phyloP scores from a whole-genome alignment of 2,888 invertebrate genomes.

The Oithona nana region DNA sequence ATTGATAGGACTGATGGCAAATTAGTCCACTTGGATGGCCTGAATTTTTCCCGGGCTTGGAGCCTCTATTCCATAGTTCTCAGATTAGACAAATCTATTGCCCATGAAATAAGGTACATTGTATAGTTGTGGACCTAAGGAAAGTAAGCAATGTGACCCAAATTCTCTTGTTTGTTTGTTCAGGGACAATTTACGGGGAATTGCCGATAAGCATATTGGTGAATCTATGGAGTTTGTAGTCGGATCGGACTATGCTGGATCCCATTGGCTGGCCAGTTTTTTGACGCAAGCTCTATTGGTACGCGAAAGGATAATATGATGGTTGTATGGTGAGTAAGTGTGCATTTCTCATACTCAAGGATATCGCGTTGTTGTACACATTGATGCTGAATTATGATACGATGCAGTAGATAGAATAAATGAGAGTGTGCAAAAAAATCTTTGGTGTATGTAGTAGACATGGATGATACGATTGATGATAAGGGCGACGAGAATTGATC shows the following conservation, averaged over 20 bases:
- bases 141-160: neutral
- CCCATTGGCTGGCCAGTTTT: constrained; percentile 12
- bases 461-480: too few relatives aligned
- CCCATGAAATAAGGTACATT: neutral
- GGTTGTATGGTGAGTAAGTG: too few relatives aligned
- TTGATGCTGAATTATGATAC: neutral
- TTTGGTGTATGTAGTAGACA: too few relatives aligned
- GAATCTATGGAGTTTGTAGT: constrained; percentile 7
- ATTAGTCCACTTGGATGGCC: constrained; percentile 17
- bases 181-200: neutral
- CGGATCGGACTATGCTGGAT: constrained; percentile 10
- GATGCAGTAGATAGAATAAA: too few relatives aligned
- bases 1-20: constrained; percentile 13
- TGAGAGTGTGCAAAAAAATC: too few relatives aligned
- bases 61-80: constrained; percentile 2
- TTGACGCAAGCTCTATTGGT: neutral
- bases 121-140: neutral
- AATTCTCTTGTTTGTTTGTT: neutral
- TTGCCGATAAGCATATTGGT: constrained; percentile 11
- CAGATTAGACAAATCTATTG: neutral
- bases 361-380: neutral
- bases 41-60: constrained; percentile 16
- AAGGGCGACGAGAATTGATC: neutral
- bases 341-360: neutral
- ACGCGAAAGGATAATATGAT: neutral